Percentiles rank a stretch among this genome's conserved stretches.
These are phyloP conservation scores for Rhagonycha lutea DNA, from an alignment of 2,888 invertebrate species.

Conservation along the genomic window DNA sequence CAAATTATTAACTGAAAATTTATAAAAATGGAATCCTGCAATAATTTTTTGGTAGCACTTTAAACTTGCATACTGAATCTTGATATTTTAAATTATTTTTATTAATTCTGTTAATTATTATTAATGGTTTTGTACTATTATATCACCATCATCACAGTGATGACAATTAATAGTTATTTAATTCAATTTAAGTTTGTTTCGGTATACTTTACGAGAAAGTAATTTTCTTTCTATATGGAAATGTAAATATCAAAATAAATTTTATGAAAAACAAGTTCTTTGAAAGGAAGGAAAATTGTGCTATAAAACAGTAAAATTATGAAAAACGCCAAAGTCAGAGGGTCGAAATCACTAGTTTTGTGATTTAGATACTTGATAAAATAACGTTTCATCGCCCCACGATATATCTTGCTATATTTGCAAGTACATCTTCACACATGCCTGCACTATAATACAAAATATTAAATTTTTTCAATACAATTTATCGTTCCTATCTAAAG, in stretches of 20 bases:
- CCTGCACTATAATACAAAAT: background rate
- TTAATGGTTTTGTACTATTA: background rate
- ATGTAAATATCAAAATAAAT: constrained; percentile 6
- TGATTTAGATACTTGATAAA: background rate
- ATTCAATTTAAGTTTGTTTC: background rate
- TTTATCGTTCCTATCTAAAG: background rate
- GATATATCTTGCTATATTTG: background rate
- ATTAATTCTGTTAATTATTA: background rate
- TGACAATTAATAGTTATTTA: background rate
- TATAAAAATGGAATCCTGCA: background rate
- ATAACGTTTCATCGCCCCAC: background rate
- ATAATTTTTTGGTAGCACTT: too few species aligned
- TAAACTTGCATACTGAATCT: too few species aligned
- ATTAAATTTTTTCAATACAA: background rate
- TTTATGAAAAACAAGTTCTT: constrained; percentile 9
- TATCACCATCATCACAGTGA: background rate
- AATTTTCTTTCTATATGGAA: background rate
- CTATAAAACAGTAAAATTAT: constrained; percentile 22
- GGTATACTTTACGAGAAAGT: background rate
- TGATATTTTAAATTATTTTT: background rate
- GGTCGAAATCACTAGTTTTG: background rate
- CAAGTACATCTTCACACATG: background rate
- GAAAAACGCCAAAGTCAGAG: constrained; percentile 14
- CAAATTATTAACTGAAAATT: background rate
- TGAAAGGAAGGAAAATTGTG: constrained; percentile 11